Evolutionary conservation across 2,113 vertebrate species (phyloP).

Genomic region (Semnornis frantzii): DNA sequence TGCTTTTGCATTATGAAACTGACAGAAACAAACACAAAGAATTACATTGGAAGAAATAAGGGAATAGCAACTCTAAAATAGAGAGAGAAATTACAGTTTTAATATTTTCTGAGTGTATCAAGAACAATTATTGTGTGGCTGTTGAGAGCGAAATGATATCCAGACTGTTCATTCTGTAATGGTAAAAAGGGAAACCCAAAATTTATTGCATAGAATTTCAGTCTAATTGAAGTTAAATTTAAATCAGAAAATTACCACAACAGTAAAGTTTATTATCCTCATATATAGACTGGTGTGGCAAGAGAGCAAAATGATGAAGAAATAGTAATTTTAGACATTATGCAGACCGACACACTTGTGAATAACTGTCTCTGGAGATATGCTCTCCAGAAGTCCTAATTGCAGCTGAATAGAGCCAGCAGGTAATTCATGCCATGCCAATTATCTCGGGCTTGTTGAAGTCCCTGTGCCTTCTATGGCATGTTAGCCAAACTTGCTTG

Average conservation of each 20-base stretch:
- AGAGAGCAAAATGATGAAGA: not conserved
- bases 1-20: not conserved
- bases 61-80: not conserved
- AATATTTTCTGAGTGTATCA: not conserved
- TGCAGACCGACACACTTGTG: not conserved
- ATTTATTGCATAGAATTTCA: not conserved
- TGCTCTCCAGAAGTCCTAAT: not conserved
- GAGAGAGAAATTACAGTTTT: not conserved
- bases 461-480: not conserved
- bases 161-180: not conserved
- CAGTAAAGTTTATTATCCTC: not conserved
- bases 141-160: not conserved
- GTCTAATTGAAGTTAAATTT: not conserved
- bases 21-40: not conserved
- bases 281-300: not conserved
- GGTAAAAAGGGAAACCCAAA: not conserved
- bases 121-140: not conserved
- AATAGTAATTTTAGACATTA: not conserved
- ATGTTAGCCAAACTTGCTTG: accelerated
- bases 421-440: not conserved
- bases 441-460: not conserved
- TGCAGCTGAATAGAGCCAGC: not conserved
- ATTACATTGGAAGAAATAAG: not conserved
- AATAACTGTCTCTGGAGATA: not conserved
- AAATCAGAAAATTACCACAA: not conserved